phyloP scores from a whole-genome alignment of 2,113 vertebrate genomes.

The Peromyscus leucopus region DNA sequence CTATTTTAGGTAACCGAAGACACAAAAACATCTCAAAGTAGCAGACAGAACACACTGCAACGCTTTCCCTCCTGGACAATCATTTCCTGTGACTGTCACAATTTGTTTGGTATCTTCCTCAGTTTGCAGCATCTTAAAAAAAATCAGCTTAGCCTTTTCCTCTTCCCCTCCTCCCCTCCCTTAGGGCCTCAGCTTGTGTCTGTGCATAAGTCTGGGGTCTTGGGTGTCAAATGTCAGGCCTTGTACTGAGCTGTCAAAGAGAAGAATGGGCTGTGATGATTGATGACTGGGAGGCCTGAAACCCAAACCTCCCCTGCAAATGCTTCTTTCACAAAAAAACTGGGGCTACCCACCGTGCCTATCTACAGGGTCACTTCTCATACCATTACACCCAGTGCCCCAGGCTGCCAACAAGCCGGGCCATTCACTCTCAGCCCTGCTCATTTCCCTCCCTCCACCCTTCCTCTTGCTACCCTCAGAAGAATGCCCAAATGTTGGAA shows the following conservation, averaged over 20 bases:
- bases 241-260: constrained; percentile 99
- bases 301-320: constrained; percentile 99
- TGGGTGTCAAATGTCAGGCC: constrained; percentile 99
- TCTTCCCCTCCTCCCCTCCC: constrained; percentile 85
- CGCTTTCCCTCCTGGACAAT: constrained; percentile 66
- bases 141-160: constrained; percentile 85
- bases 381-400: constrained; percentile 92
- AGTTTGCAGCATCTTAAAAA: constrained; percentile 68
- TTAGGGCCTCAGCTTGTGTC: constrained; percentile 92
- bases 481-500: constrained; percentile 87
- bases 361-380: constrained; percentile 94
- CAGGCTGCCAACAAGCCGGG: constrained; percentile 88
- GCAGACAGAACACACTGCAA: not conserved
- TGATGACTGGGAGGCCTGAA: constrained; percentile 99
- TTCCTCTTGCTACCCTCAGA: constrained; percentile 76
- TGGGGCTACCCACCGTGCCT: constrained; percentile 93
- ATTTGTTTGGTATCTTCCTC: constrained; percentile 79
- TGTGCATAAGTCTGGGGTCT: constrained; percentile 92
- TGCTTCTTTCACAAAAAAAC: constrained; percentile 96
- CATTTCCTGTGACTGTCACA: constrained; percentile 74
- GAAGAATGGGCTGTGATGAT: constrained; percentile 99
- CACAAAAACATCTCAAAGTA: not conserved
- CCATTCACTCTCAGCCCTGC: constrained; percentile 85
- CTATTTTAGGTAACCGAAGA: constrained; percentile 55
- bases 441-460: constrained; percentile 69